Percentiles rank a stretch among this genome's conserved stretches.
Evolutionary conservation across 2,888 invertebrate species (phyloP).

Genomic region (Panzeria rudis): DNA sequence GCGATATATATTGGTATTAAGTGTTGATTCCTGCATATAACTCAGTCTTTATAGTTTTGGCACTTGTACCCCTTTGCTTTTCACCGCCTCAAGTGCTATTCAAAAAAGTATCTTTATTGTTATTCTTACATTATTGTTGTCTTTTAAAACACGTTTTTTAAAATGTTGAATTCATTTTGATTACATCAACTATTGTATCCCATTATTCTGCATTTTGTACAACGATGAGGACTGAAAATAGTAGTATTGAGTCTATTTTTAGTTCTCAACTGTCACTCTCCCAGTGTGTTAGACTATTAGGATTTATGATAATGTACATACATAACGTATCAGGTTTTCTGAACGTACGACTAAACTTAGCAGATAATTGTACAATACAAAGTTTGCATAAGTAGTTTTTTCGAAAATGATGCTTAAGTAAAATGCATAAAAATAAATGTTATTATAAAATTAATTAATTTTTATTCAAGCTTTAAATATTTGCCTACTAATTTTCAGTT

Average conservation of each 20-base stretch:
- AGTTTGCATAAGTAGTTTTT: background rate
- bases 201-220: slow-evolving; percentile 7
- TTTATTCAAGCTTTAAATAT: background rate
- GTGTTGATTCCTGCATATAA: too few relatives aligned
- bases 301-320: background rate
- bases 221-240: slow-evolving; percentile 19
- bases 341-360: background rate
- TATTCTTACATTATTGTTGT: background rate
- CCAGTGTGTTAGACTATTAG: background rate
- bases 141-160: slow-evolving; percentile 41
- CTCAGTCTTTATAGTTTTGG: too few relatives aligned
- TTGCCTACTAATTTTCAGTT: too few relatives aligned
- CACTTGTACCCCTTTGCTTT: too few relatives aligned
- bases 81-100: too few relatives aligned
- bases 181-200: slow-evolving; percentile 39
- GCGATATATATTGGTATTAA: too few relatives aligned
- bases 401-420: background rate
- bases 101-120: background rate
- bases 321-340: slow-evolving; percentile 50
- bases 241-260: slow-evolving; percentile 43
- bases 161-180: slow-evolving; percentile 34
- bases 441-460: background rate
- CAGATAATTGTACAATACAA: background rate
- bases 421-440: background rate
- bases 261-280: slow-evolving; percentile 14